phyloP scores from a whole-genome alignment of 2,113 vertebrate species.

The Ibidorhyncha struthersii region DNA sequence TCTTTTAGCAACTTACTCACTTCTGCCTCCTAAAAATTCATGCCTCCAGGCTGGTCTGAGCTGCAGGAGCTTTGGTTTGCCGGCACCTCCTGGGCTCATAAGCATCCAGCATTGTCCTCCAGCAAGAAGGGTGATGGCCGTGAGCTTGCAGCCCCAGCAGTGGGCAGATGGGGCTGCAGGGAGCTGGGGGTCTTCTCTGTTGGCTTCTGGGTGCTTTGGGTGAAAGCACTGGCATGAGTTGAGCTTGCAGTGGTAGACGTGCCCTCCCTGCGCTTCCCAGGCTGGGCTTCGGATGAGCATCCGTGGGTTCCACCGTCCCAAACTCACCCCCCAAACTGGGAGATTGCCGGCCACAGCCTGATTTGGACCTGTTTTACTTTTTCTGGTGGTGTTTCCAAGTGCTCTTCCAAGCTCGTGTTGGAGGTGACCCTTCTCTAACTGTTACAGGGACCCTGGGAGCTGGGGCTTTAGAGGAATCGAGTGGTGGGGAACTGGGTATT shows the following conservation, averaged over 20 bases:
- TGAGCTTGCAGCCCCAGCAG: neutral
- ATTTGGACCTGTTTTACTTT: neutral
- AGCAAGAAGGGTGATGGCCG: neutral
- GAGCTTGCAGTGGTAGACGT: neutral
- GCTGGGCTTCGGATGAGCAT: neutral
- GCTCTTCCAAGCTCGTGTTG: neutral
- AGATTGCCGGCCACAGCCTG: neutral
- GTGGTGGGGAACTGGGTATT: neutral
- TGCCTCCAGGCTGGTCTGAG: neutral
- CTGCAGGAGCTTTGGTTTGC: neutral
- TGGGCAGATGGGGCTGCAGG: accelerated
- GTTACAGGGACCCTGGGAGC: neutral
- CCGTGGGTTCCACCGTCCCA: neutral
- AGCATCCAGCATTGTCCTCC: neutral
- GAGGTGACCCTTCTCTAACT: neutral
- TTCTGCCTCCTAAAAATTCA: neutral
- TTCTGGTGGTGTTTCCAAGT: neutral
- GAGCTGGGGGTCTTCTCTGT: neutral
- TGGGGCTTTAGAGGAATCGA: neutral
- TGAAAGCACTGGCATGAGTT: neutral
- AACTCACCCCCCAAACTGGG: neutral
- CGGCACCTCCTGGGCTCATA: neutral
- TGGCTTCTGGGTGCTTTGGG: neutral
- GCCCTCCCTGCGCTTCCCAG: neutral
- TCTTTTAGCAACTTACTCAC: neutral